Base-by-base conservation (phyloP, 2,888 invertebrate species). In the Priocnemis perturbator region DNA sequence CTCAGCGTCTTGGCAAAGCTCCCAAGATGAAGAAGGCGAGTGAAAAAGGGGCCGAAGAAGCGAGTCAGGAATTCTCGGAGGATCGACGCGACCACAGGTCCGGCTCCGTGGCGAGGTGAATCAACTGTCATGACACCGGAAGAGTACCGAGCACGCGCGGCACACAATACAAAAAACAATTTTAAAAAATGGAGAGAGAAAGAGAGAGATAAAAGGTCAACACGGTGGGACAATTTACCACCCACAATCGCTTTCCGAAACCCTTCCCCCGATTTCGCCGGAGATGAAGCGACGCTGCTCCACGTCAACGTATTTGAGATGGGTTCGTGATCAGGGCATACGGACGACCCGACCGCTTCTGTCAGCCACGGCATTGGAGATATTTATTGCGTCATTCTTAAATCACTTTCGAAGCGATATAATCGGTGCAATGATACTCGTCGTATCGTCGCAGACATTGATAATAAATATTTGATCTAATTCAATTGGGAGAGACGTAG, bases 241-340 rank as follows among this genome's bases (percentile, higher is more conserved):
- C 73, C 77, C 77, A 69, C 76, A 76, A 73, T 44, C 65, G 69
- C 63, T 67, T 76, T 69, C 59, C 57, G 63, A 69, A 75, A 65
- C 69, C 64, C 57, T 68, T 55, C 67, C 67, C 21, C 47, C 26
- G 26, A 45, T 37, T 61, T 56, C 63, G 65, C 48, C 62, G 26
- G 44, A 23, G 45, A 21, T 50, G 57, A 67, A 50, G 53, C 37
- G 48, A 73, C 67, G 71, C 75, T 69, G 71, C 75, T 56, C 48
- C 65, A 69, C 60, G 61, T 76, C 73, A 70, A 67, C 77, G 70
- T 68, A 68, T 65, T 71, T 73, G 62, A 73, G 63, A 64, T 61
- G 68, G 53, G 60, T 71, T 3, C n/a, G 53, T 5, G 26, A 26
- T 26, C 26, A n/a, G 26, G 5, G 26, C 26, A 26, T 26, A 5